Base-by-base conservation (phyloP, 2,797 vertebrate genomes). In the Galagoides demidoff region DNA sequence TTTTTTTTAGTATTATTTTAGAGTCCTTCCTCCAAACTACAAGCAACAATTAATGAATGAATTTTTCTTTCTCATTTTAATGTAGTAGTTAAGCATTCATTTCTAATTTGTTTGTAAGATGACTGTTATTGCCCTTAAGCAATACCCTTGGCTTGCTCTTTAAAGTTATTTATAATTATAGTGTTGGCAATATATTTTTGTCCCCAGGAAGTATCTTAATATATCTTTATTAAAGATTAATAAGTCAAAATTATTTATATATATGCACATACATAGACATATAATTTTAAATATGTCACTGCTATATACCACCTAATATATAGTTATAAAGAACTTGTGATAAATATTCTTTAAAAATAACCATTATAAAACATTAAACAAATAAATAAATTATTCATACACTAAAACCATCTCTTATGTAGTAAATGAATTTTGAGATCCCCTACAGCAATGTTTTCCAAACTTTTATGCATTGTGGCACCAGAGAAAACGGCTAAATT, bases 71-170 rank as follows among this genome's bases (percentile, higher is more conserved):
- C 5, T 8, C 10, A 92, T 95, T 96, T 45, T 70, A 64, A 86
- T n/a, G 23, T 43, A 89, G 45, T 76, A 94, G 8, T 84, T 96
- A 95, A 66, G 43, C 23, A 96, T 85, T 95, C 45, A 92, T 87
- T 95, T 93, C 25, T 22, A 89, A 61, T 92, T 85, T 94, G 7
- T 94, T 43, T 52, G 7, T 89, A 81, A 63, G 43, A 78, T 89
- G 25, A 94, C 39, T 96, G 84, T 59, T 71, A 66, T 61, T 93
- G 20, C 22, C 74, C 59, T 71, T 71, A 89, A 92, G 64, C 43
- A 79, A 91, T 85, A 59, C 59, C 45, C 94, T 25, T 71, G 22
- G 34, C 5, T 89, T 92, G 20, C 45, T 83, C 23, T 93, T 93
- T 76, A 86, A 91, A 74, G 3, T 49, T 92, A 89, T 73, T 92